These are phyloP conservation scores for Acinonyx jubatus DNA, from an alignment of 2,113 vertebrate species.

Conservation along the genomic window DNA sequence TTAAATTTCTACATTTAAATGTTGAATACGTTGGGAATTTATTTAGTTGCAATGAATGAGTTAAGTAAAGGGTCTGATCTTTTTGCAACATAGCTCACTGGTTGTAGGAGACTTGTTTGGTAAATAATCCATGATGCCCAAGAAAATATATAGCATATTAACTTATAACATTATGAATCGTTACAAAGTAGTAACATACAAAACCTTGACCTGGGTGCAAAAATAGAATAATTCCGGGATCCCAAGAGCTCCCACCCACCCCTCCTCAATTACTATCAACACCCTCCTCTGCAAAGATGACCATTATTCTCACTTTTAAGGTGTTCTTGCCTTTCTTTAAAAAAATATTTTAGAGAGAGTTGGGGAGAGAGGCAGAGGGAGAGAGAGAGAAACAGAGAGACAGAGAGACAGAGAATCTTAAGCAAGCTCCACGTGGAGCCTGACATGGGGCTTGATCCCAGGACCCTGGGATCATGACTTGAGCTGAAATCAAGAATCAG, in stretches of 20 bases:
- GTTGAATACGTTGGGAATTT: background rate
- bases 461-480: too few relatives aligned
- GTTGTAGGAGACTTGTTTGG: background rate
- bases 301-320: background rate
- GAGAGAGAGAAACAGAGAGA: too few relatives aligned
- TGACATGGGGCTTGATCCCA: too few relatives aligned
- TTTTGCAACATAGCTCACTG: background rate
- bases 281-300: background rate
- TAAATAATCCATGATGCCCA: background rate
- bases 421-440: too few relatives aligned
- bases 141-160: background rate
- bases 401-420: too few relatives aligned
- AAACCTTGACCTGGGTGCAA: background rate
- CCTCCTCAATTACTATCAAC: background rate
- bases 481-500: too few relatives aligned
- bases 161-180: background rate
- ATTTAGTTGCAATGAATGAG: background rate
- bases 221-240: background rate
- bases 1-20: background rate
- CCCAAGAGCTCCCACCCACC: background rate
- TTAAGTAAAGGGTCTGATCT: background rate
- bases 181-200: background rate
- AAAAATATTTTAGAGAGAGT: background rate
- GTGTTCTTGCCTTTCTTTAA: background rate
- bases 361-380: too few relatives aligned